Evolutionary conservation across 2,797 vertebrate species (phyloP).

Genomic region (Lacerta viridis): DNA sequence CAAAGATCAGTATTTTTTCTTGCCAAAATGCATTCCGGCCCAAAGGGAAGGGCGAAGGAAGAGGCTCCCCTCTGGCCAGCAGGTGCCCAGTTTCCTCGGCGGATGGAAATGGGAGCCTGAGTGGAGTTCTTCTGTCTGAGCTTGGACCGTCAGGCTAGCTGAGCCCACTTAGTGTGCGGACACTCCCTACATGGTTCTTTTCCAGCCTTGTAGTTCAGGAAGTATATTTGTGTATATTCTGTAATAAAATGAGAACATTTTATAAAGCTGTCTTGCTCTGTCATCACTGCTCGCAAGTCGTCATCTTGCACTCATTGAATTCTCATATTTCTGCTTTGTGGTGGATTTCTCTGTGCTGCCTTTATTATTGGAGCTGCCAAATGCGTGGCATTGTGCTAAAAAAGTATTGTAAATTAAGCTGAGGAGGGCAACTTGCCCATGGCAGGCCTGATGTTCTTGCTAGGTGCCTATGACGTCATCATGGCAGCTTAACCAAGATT

Average conservation of each 20-base stretch:
- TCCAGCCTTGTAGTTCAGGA: not conserved
- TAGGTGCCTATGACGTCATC: not conserved
- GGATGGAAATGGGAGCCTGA: not conserved
- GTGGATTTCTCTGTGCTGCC: not conserved
- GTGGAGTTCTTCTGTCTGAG: no score
- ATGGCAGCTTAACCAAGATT: not conserved
- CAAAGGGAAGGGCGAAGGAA: not conserved
- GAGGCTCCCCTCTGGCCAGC: not conserved
- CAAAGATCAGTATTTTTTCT: not conserved
- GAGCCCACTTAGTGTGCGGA: not conserved
- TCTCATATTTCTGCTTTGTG: not conserved
- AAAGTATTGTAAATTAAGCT: no score
- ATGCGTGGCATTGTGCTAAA: no score
- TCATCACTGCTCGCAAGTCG: no score
- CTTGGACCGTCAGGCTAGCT: not conserved
- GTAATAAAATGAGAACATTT: slow-evolving; percentile 14
- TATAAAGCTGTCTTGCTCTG: not conserved
- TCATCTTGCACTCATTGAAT: no score
- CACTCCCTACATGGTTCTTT: not conserved
- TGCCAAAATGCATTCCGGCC: not conserved
- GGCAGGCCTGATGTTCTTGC: not conserved
- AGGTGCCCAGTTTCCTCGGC: not conserved
- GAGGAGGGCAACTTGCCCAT: not conserved
- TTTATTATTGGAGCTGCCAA: not conserved
- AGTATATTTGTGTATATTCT: slow-evolving; percentile 12